Base-by-base conservation (phyloP, 2,113 vertebrate species). In the Campylorhamphus procurvoides region DNA sequence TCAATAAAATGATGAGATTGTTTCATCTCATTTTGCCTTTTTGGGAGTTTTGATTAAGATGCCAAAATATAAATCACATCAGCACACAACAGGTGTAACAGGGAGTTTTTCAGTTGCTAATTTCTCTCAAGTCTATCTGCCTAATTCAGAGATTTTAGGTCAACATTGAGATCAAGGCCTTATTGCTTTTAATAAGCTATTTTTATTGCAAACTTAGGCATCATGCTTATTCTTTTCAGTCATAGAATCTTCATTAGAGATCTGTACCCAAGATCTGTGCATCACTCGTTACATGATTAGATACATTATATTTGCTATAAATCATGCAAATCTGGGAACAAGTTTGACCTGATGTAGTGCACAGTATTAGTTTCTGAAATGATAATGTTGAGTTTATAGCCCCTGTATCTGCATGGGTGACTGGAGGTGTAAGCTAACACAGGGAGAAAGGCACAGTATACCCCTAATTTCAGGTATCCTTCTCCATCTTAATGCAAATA, bases 401-500 rank as follows among this genome's bases (percentile, higher is more conserved):
- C 49, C 20, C 33, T 74, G 39, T 2, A 7, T 52, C 75, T 73
- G 3, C 23, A 25, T 15, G 19, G 40, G 31, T 18, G 42, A 44
- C 62, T 33, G 35, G 24, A 66, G 18, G 62, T 73, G 5, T 52
- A 66, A 90, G 44, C 23, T 55, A 87, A 50, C 5, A 2, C 27
- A 47, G 24, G 46, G 69, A 84, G 76, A 37, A 86, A 77, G 84
- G 56, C 56, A 71, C 62, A 47, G 46, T 73, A 49, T 55, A 58
- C 40, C 69, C 71, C 84, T 64, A 37, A 82, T 89, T 95, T 94
- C 79, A 91, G 60, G 31, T 39, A 14, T 60, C 28, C 39, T 90
- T 94, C 88, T 77, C 86, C 46, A 6, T 69, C 74, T 80, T 92
- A 94, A 90, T 89, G 82, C 47, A 96, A 95, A 94, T 79, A 83